Evolutionary conservation across 1,140 invertebrate genomes (phyloP).

Genomic region (Ganaspis sp.): DNA sequence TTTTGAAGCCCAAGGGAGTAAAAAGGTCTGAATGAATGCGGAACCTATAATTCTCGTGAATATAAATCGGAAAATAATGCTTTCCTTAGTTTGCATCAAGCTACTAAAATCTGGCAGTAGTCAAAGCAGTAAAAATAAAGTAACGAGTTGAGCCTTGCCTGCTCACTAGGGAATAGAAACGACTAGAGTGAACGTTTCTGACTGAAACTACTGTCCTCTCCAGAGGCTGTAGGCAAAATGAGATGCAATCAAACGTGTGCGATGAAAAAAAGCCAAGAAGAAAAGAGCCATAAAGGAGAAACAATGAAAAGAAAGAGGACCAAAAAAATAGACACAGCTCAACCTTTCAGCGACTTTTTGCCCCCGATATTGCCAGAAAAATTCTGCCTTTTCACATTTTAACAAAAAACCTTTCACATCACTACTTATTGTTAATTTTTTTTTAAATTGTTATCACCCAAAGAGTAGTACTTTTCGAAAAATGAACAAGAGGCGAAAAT

Average conservation of each 20-base stretch:
- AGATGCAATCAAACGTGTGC: conserved; percentile 48
- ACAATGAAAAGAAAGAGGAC: conserved; percentile 23
- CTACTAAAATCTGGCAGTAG: neutral
- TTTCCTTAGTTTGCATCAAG: neutral
- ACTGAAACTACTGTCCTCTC: conserved; percentile 46
- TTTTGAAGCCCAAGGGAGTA: too few species aligned
- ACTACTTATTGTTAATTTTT: conserved; percentile 56
- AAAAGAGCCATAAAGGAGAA: conserved; percentile 26
- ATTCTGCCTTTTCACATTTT: neutral
- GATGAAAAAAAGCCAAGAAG: neutral
- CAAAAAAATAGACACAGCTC: neutral
- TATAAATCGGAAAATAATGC: neutral
- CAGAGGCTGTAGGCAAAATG: conserved; percentile 48
- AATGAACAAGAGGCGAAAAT: conserved; percentile 29
- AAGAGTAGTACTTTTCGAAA: neutral
- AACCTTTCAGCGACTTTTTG: neutral
- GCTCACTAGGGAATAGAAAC: conserved; percentile 16
- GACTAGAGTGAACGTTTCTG: conserved; percentile 36
- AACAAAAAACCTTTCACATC: conserved; percentile 37
- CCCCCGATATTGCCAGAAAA: neutral
- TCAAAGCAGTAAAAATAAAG: neutral
- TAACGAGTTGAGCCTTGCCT: neutral
- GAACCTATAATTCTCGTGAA: neutral
- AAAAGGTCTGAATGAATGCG: too few species aligned
- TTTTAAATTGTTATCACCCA: conserved; percentile 54